Percentiles rank a stretch among this genome's conserved stretches.
These are phyloP conservation scores for Acleris emargana DNA, from an alignment of 2,888 invertebrate species.

Conservation along the genomic window DNA sequence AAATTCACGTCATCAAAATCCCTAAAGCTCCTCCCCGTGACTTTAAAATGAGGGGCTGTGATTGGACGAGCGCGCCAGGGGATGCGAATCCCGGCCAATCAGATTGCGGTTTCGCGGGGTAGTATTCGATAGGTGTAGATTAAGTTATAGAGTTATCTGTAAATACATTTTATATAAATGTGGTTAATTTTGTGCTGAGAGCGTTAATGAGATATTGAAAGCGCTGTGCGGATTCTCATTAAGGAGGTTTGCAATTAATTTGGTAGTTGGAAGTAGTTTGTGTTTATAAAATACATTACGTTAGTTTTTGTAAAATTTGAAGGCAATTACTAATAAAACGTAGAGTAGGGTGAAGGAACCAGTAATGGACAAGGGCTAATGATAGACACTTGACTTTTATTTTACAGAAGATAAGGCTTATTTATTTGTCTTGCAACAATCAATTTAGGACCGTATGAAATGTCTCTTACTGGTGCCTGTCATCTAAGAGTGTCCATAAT, in stretches of 20 bases:
- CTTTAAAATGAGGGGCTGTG: constrained; percentile 51
- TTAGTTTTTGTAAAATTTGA: background rate
- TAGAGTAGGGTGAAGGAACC: too few relatives aligned
- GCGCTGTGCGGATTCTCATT: constrained; percentile 37
- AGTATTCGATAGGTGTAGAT: constrained; percentile 79
- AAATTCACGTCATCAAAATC: constrained; percentile 72
- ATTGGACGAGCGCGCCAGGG: constrained; percentile 71
- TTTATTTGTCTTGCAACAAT: too few relatives aligned
- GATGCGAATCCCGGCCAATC: constrained; percentile 74
- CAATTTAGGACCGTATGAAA: too few relatives aligned
- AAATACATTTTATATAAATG: constrained; percentile 74
- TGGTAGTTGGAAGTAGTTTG: constrained; percentile 13
- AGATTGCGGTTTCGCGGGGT: constrained; percentile 50
- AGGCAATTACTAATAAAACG: background rate
- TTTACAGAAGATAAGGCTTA: too few relatives aligned
- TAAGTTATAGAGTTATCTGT: constrained; percentile 74
- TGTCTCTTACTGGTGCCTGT: too few relatives aligned
- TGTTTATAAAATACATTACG: constrained; percentile 3
- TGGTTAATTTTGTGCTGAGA: constrained; percentile 60
- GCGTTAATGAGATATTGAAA: constrained; percentile 67
- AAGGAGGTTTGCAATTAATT: constrained; percentile 27
- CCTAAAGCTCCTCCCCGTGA: constrained; percentile 74
- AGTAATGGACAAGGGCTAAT: too few relatives aligned
- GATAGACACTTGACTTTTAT: too few relatives aligned
- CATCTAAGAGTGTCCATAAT: too few relatives aligned